Evolutionary conservation across 2,888 invertebrate genomes (phyloP).

Genomic region (Mythimna ferrago): DNA sequence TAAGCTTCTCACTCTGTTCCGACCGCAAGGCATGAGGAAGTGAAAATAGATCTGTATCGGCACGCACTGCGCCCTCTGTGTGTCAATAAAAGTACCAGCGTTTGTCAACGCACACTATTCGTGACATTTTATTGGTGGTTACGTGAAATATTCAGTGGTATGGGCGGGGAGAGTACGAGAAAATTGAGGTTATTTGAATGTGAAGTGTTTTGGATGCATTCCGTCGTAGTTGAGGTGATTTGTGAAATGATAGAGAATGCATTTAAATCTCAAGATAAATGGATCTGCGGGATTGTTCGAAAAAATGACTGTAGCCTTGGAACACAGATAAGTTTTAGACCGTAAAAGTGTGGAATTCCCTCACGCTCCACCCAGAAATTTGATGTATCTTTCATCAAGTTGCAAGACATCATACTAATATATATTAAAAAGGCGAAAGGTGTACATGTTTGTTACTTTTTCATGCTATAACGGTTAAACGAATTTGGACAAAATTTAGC

Average conservation of each 20-base stretch:
- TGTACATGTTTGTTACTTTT: too few species aligned
- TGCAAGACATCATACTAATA: too few species aligned
- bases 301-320: too few species aligned
- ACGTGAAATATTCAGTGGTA: constrained; percentile 40
- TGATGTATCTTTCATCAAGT: too few species aligned
- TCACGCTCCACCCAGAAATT: too few species aligned
- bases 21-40: constrained; percentile 56
- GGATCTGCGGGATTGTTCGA: not conserved
- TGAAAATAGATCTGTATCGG: constrained; percentile 68
- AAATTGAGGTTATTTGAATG: constrained; percentile 26
- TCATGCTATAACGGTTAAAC: too few species aligned
- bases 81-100: constrained; percentile 57
- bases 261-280: not conserved
- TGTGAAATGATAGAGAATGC: not conserved
- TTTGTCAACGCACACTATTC: constrained; percentile 59
- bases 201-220: constrained; percentile 22
- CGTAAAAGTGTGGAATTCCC: too few species aligned
- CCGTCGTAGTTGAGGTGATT: not conserved
- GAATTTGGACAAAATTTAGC: too few species aligned
- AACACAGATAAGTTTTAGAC: too few species aligned
- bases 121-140: constrained; percentile 51
- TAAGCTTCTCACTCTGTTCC: not conserved
- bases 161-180: constrained; percentile 26
- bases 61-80: constrained; percentile 66
- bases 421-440: too few species aligned